Evolutionary conservation across 2,113 vertebrate species (phyloP).

Genomic region (Pan paniscus): DNA sequence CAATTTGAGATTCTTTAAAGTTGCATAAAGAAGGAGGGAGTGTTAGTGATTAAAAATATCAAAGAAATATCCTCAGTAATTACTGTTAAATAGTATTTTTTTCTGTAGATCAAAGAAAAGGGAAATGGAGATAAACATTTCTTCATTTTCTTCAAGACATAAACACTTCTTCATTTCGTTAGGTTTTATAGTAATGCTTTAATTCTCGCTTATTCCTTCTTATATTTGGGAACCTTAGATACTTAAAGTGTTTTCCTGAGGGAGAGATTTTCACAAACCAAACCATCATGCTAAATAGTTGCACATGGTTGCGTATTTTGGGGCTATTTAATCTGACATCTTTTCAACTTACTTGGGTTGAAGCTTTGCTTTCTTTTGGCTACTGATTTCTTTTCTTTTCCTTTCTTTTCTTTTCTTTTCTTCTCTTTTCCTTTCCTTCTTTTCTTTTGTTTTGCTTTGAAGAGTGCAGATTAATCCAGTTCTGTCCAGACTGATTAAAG

Average conservation of each 20-base stretch:
- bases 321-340: conserved; percentile 29
- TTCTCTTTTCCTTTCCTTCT: not conserved
- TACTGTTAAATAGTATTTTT: not conserved
- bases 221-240: not conserved
- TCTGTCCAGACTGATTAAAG: conserved; percentile 47
- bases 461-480: conserved; percentile 20
- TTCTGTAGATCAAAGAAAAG: not conserved
- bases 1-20: not conserved
- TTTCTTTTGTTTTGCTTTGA: not conserved
- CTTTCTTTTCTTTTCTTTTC: not conserved
- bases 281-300: not conserved
- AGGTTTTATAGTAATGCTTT: not conserved
- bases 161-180: not conserved
- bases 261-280: not conserved
- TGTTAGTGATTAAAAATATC: not conserved
- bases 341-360: conserved; percentile 37
- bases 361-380: conserved; percentile 45
- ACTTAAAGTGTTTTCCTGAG: not conserved
- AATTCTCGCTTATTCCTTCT: conserved; percentile 28
- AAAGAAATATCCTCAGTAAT: not conserved
- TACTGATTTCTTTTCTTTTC: not conserved
- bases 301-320: not conserved
- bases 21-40: not conserved
- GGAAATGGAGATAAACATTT: not conserved
- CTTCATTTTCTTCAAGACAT: not conserved